These are phyloP conservation scores for Rhynchomys soricoides DNA, from an alignment of 2,113 vertebrate genomes.

Conservation along the genomic window DNA sequence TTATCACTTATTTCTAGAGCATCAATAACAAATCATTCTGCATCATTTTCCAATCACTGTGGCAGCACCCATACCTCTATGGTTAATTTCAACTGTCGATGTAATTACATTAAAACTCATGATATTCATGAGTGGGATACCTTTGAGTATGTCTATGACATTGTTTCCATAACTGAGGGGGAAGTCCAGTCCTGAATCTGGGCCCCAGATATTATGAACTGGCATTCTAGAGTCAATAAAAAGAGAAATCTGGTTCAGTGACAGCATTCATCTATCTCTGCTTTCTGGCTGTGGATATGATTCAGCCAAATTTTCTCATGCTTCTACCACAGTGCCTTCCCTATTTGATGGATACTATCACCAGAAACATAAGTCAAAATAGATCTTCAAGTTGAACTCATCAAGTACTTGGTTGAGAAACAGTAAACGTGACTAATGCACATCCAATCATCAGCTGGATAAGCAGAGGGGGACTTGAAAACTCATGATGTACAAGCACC, in stretches of 20 bases:
- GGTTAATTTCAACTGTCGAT: neutral
- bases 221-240: neutral
- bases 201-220: neutral
- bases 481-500: neutral
- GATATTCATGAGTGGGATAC: too few relatives aligned
- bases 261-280: neutral
- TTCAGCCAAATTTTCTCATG: neutral
- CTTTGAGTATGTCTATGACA: neutral
- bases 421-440: neutral
- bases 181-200: neutral
- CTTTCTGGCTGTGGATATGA: neutral
- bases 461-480: neutral
- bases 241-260: neutral
- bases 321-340: neutral
- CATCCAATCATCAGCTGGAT: neutral
- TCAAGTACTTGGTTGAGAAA: neutral
- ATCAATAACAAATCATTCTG: neutral
- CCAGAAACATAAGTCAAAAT: neutral
- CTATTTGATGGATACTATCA: neutral
- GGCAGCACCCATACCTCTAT: neutral
- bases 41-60: neutral
- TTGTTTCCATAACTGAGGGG: neutral
- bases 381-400: neutral
- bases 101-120: neutral
- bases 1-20: neutral